These are phyloP conservation scores for Chymomyza fuscimana DNA, from an alignment of 2,888 invertebrate genomes.

Conservation along the genomic window DNA sequence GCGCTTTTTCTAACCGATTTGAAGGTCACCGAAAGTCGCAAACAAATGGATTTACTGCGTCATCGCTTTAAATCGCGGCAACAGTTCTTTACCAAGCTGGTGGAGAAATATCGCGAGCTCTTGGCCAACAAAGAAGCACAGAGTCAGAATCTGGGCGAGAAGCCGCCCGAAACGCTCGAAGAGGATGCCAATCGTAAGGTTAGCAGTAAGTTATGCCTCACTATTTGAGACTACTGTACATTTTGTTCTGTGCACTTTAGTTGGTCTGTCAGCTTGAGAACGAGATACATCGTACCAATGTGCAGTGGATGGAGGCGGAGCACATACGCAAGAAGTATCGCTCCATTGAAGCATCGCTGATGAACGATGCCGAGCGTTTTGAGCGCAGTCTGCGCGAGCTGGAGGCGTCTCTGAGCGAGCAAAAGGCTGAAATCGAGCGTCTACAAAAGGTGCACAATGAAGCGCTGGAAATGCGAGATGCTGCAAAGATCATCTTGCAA, in stretches of 20 bases:
- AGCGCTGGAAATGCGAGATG: conserved; percentile 86
- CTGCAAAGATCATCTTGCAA: conserved; percentile 85
- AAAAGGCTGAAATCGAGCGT: conserved; percentile 87
- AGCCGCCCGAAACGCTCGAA: conserved; percentile 79
- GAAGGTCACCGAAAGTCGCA: conserved; percentile 85
- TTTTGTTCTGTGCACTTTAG: conserved; percentile 74
- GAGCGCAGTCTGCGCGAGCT: conserved; percentile 86
- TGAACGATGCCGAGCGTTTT: conserved; percentile 87
- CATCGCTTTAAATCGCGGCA: conserved; percentile 85
- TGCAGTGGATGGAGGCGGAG: conserved; percentile 91
- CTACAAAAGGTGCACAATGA: conserved; percentile 87
- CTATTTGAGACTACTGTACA: too few species aligned
- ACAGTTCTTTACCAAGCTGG: conserved; percentile 82
- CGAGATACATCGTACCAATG: conserved; percentile 88
- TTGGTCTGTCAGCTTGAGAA: conserved; percentile 87
- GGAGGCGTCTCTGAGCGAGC: conserved; percentile 85
- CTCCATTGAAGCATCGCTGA: conserved; percentile 85
- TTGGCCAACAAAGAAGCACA: conserved; percentile 82
- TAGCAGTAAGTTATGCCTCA: conserved; percentile 18
- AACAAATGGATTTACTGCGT: conserved; percentile 86
- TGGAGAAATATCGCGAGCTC: conserved; percentile 83
- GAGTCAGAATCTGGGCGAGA: conserved; percentile 74
- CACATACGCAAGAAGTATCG: conserved; percentile 88
- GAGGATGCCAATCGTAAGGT: conserved; percentile 86
- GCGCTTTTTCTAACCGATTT: conserved; percentile 83